Conservation (phyloP, 92 coral and sea anemone species). For the Epizoanthus illoricatus region DNA sequence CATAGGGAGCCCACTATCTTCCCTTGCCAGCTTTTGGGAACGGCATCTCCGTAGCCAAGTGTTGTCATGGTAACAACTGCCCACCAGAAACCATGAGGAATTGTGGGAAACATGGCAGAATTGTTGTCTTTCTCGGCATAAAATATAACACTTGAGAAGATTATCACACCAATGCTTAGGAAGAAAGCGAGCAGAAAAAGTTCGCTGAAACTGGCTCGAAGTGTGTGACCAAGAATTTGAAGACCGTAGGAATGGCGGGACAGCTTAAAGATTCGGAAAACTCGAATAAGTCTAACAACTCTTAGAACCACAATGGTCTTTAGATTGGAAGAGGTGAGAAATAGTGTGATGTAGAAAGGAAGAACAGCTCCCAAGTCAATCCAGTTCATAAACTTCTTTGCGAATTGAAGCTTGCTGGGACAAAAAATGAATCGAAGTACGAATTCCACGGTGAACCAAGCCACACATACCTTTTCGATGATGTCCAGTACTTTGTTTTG, state of each 20-base stretch:
- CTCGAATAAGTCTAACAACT: slow-evolving; percentile 89
- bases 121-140: slow-evolving; percentile 87
- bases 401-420: slow-evolving; percentile 80
- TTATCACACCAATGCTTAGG: slow-evolving; percentile 93
- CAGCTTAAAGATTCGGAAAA: slow-evolving; percentile 90
- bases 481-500: slow-evolving; percentile 61
- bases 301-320: slow-evolving; percentile 87
- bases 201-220: slow-evolving; percentile 91
- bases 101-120: slow-evolving; percentile 70
- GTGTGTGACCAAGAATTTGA: slow-evolving; percentile 97
- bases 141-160: slow-evolving; percentile 87
- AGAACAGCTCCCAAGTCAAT: slow-evolving; percentile 92
- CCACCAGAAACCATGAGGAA: slow-evolving; percentile 99
- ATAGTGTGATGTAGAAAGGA: slow-evolving; percentile 80
- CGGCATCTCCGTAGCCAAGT: slow-evolving; percentile 94
- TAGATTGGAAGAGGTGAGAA: slow-evolving; percentile 70
- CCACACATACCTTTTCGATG: slow-evolving; percentile 80
- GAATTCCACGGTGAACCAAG: slow-evolving; percentile 88
- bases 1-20: slow-evolving; percentile 93
- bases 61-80: slow-evolving; percentile 99
- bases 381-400: slow-evolving; percentile 97
- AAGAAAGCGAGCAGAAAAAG: slow-evolving; percentile 89
- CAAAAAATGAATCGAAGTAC: slow-evolving; percentile 69
- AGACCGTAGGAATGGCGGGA: slow-evolving; percentile 98
- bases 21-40: slow-evolving; percentile 81